Conservation (phyloP, 2,888 invertebrate species). For the Timema podura region DNA sequence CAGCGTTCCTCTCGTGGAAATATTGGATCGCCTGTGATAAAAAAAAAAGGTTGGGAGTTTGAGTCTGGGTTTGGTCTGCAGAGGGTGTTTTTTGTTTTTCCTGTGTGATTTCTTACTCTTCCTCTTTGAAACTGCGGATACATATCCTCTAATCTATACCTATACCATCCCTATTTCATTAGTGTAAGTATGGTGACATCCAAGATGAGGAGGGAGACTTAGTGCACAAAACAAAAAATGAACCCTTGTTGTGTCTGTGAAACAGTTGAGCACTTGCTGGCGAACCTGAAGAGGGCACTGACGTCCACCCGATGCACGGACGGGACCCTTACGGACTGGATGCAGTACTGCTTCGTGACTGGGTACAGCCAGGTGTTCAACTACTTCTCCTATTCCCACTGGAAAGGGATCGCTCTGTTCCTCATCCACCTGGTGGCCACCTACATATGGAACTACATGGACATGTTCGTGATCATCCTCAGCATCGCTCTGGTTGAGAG, state of each 20-base stretch:
- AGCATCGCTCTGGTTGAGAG: conserved; percentile 51
- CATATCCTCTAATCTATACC: no score
- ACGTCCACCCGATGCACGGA: conserved; percentile 12
- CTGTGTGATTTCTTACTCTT: no score
- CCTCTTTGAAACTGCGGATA: no score
- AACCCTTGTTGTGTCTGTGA: neutral
- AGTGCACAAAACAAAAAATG: no score
- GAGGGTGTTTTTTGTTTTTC: no score
- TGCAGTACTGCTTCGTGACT: conserved; percentile 19
- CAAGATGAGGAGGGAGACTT: no score
- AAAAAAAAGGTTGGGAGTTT: no score
- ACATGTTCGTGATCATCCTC: conserved; percentile 38
- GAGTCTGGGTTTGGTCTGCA: no score
- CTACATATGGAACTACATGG: conserved; percentile 39
- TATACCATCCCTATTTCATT: no score
- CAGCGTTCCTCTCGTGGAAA: no score
- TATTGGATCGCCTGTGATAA: no score
- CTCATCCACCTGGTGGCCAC: conserved; percentile 32
- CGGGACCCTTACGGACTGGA: conserved; percentile 16
- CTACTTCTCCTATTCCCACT: conserved; percentile 45
- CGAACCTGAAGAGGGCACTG: conserved; percentile 15
- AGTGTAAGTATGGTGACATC: no score
- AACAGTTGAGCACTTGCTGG: conserved; percentile 23
- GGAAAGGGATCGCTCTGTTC: conserved; percentile 1
- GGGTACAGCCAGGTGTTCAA: conserved; percentile 50